phyloP scores from a whole-genome alignment of 2,888 invertebrate species.

The Drosophila siamana region DNA sequence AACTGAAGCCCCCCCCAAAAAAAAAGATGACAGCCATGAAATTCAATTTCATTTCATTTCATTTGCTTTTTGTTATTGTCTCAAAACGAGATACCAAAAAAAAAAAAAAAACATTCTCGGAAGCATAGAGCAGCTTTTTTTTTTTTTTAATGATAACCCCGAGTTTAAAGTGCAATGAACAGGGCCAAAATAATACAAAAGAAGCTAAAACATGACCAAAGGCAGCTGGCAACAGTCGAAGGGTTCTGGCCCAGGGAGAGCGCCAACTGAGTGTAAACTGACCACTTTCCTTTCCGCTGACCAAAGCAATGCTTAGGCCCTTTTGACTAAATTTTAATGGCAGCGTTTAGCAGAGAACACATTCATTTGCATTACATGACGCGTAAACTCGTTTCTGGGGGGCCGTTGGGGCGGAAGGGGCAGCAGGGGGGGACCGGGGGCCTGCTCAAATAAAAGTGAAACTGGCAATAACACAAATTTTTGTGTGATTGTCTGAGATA shows the following conservation, averaged over 20 bases:
- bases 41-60: conserved; percentile 68
- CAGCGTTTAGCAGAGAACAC: conserved; percentile 65
- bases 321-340: conserved; percentile 41
- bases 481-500: conserved; percentile 27
- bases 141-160: conserved; percentile 17
- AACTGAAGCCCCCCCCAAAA: conserved; percentile 36
- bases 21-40: conserved; percentile 60
- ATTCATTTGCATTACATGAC: conserved; percentile 71
- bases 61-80: conserved; percentile 16
- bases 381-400: conserved; percentile 54
- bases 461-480: conserved; percentile 32
- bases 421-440: conserved; percentile 5
- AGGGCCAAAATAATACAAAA: conserved; percentile 9
- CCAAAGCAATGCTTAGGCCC: background rate
- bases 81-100: background rate
- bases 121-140: conserved; percentile 33
- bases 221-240: background rate
- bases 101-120: conserved; percentile 51
- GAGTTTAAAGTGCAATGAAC: conserved; percentile 61
- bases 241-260: conserved; percentile 10
- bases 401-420: background rate
- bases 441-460: conserved; percentile 72
- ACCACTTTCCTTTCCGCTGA: conserved; percentile 54
- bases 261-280: too few species aligned
- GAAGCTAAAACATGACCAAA: background rate